Evolutionary conservation across 1,140 invertebrate genomes (phyloP).

Genomic region (Drosophila dunni): DNA sequence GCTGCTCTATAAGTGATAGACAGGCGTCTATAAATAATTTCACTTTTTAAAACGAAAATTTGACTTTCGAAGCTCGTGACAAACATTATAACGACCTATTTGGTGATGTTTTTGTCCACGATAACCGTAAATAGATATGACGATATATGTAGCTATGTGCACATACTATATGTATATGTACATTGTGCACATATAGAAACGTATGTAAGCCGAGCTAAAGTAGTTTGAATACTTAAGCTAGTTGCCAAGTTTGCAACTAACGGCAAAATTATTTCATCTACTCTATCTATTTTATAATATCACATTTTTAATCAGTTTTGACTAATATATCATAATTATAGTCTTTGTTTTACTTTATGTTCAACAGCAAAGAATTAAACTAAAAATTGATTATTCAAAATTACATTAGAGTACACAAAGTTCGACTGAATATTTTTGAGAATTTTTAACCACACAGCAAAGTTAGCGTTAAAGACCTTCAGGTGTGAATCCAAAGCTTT

Average conservation of each 20-base stretch:
- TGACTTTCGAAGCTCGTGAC: slow-evolving; percentile 60
- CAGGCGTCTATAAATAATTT: slow-evolving; percentile 45
- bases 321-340: slow-evolving; percentile 20
- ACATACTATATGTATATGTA: no score
- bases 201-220: slow-evolving; percentile 20
- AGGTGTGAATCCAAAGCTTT: not conserved
- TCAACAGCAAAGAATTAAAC: not conserved
- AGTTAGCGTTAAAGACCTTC: not conserved
- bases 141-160: slow-evolving; percentile 1
- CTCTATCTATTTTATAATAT: not conserved
- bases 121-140: slow-evolving; percentile 35
- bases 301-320: not conserved
- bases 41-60: slow-evolving; percentile 49
- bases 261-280: not conserved
- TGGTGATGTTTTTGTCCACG: slow-evolving; percentile 43
- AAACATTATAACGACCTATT: slow-evolving; percentile 58
- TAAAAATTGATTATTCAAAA: not conserved
- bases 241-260: not conserved
- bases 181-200: not conserved
- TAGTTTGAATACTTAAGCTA: not conserved
- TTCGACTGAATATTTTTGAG: not conserved
- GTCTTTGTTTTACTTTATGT: not conserved
- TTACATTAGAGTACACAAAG: not conserved
- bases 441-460: not conserved
- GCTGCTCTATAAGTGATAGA: not conserved